Percentiles rank a stretch among this genome's conserved stretches.
Conservation (phyloP, 2,113 vertebrate species). For the Pygoscelis antarcticus region DNA sequence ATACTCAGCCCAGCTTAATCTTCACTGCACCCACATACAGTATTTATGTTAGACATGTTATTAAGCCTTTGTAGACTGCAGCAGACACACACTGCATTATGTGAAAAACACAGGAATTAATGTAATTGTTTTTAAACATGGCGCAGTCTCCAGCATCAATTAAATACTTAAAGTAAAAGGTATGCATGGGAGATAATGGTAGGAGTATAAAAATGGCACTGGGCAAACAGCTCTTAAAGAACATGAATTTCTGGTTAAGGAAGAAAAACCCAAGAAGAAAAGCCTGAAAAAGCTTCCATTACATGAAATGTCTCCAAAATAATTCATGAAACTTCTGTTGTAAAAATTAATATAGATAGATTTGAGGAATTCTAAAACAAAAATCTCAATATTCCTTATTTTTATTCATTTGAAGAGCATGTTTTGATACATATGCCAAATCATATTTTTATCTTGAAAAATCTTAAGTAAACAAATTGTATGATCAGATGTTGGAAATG, state of each 20-base stretch:
- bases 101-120: neutral
- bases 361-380: neutral
- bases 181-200: neutral
- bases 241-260: neutral
- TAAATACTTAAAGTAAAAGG: neutral
- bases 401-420: neutral
- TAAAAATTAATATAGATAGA: neutral
- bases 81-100: neutral
- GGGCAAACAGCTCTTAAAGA: neutral
- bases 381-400: neutral
- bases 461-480: neutral
- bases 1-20: neutral
- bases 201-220: neutral
- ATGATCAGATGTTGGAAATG: neutral
- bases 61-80: conserved; percentile 16
- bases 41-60: neutral
- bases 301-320: neutral
- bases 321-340: neutral
- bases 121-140: conserved; percentile 2
- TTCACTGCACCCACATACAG: neutral
- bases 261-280: neutral
- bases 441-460: neutral
- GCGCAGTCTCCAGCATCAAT: neutral
- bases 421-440: neutral
- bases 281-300: neutral